Percentiles rank a stretch among this genome's conserved stretches.
Evolutionary conservation across 2,797 vertebrate species (phyloP).

Genomic region (Sebastes hubbsi): DNA sequence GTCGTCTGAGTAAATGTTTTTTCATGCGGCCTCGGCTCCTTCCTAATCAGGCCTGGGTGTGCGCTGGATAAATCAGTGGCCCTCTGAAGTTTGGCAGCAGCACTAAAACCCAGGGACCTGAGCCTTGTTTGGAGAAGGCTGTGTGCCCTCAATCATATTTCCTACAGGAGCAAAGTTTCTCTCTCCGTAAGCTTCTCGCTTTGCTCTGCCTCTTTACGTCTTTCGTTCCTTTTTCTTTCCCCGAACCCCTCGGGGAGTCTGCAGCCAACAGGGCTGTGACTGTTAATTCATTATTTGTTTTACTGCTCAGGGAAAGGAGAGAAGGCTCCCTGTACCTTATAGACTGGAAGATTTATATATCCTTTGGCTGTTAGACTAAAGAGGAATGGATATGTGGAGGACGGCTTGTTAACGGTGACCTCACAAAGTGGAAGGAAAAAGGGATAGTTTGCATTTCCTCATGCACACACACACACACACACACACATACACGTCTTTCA

Average conservation of each 20-base stretch:
- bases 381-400: conserved; percentile 61
- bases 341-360: conserved; percentile 76
- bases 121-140: conserved; percentile 75
- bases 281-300: conserved; percentile 82
- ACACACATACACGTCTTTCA: conserved; percentile 3
- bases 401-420: conserved; percentile 70
- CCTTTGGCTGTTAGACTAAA: conserved; percentile 52
- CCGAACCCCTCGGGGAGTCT: conserved; percentile 63
- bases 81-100: conserved; percentile 80
- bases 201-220: conserved; percentile 51
- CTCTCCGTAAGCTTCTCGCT: conserved; percentile 41
- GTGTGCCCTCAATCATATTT: conserved; percentile 78
- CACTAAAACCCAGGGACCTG: conserved; percentile 75
- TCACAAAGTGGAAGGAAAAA: conserved; percentile 65
- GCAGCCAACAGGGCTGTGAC: conserved; percentile 69
- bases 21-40: conserved; percentile 68
- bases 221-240: conserved; percentile 55
- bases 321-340: conserved; percentile 65
- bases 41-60: conserved; percentile 75
- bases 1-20: conserved; percentile 77
- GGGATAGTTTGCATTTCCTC: conserved; percentile 60
- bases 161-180: conserved; percentile 67
- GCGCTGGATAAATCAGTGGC: conserved; percentile 79
- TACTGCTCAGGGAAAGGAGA: conserved; percentile 68
- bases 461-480: conserved; percentile 1